Evolutionary conservation across 2,888 invertebrate genomes (phyloP), one percentile per base, ranked within the genome.

Genomic region (Mimas tiliae): DNA sequence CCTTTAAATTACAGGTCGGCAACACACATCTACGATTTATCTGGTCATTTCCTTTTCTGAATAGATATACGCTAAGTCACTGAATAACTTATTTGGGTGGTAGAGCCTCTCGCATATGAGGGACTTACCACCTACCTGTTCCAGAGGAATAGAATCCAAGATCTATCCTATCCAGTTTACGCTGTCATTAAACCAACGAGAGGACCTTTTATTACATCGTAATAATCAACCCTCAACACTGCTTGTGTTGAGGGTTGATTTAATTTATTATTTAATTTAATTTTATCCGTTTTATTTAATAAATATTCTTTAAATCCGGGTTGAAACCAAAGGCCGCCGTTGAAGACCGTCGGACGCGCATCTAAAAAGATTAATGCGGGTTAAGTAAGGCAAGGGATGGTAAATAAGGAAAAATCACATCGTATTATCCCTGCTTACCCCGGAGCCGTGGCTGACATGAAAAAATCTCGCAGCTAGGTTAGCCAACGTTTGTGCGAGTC

Each of bases 351-450:
- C 58, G 38, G 58, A 42, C 58, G 38, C 38, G 16, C 55, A 58
- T 58, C 58, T 58, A 58, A 58, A 58, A 58, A 58, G 58, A 58
- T 58, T 58, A 58, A 58, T 58, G 58, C 38, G 58, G 58, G 58
- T 42, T 58, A 58, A 58, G 42, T 58, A 42, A 58, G 58, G 58
- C 38, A 58, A 58, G 58, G 58, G 58, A 58, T 58, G 42, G 58
- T 58, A 58, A 58, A 58, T 58, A 58, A 58, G 58, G 58, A 58
- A 58, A 58, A 58, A 58, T 58, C 58, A 58, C 58, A 38, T 58
- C 58, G 58, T 42, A 58, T 58, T 58, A 58, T 58, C 58, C 58
- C 11, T 58, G 58, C 58, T 58, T 58, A 58, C 58, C 58, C 58
- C 42, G 42, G 58, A 58, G 58, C 42, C 58, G 55, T 38, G 19